phyloP scores from a whole-genome alignment of 2,888 invertebrate species.

The Caenorhabditis sp. region DNA sequence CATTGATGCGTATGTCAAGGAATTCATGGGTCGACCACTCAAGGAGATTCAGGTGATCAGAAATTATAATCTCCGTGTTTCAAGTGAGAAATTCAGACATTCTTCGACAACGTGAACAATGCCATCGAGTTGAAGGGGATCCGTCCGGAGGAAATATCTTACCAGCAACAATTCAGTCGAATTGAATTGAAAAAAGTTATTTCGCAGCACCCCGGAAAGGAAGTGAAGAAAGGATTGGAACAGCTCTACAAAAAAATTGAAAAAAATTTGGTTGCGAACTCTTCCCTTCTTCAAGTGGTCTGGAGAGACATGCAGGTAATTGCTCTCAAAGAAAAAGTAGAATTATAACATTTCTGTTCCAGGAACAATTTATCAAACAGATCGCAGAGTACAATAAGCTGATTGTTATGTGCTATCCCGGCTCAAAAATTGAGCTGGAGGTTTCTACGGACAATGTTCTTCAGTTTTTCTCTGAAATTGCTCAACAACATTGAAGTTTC shows the following conservation, averaged over 20 bases:
- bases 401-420: conserved; percentile 79
- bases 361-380: conserved; percentile 96
- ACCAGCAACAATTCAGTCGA: conserved; percentile 97
- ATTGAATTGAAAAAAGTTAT: conserved; percentile 96
- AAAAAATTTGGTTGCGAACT: conserved; percentile 90
- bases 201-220: conserved; percentile 93
- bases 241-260: conserved; percentile 87
- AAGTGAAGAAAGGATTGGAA: conserved; percentile 85
- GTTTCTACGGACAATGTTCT: conserved; percentile 97
- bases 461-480: conserved; percentile 98
- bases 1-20: conserved; percentile 92
- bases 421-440: conserved; percentile 87
- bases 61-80: too few species aligned
- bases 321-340: background rate
- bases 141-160: conserved; percentile 97
- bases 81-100: conserved; percentile 86
- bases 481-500: conserved; percentile 89
- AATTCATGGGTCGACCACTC: conserved; percentile 94
- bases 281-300: conserved; percentile 88
- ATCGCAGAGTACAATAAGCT: conserved; percentile 94
- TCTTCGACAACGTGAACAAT: conserved; percentile 97
- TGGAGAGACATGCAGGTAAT: conserved; percentile 96
- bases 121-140: conserved; percentile 93
- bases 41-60: conserved; percentile 90
- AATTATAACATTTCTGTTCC: background rate